Evolutionary conservation across 2,888 invertebrate genomes (phyloP).

Genomic region (Thecocarcelia acutangulata): DNA sequence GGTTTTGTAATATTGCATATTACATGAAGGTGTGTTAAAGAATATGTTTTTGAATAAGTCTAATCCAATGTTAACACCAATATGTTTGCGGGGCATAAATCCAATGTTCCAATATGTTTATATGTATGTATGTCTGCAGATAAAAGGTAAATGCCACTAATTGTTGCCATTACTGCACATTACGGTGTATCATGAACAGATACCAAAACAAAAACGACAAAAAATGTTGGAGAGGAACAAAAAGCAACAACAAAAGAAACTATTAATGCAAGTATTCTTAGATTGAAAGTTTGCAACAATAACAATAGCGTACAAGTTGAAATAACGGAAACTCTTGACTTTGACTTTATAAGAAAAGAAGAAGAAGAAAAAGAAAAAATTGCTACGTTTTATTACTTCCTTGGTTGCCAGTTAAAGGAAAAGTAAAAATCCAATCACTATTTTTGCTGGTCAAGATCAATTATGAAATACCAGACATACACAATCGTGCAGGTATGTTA

Average conservation of each 20-base stretch:
- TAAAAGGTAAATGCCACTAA: constrained; percentile 65
- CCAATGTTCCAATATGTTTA: not conserved
- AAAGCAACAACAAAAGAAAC: constrained; percentile 7
- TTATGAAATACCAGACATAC: constrained; percentile 21
- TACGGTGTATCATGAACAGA: constrained; percentile 38
- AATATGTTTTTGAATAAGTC: too few species aligned
- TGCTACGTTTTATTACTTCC: constrained; percentile 33
- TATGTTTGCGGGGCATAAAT: not conserved
- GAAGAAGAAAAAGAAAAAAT: not conserved
- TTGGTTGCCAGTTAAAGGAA: constrained; percentile 37
- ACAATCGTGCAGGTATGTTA: too few species aligned
- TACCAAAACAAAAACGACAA: constrained; percentile 10
- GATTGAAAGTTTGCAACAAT: constrained; percentile 55
- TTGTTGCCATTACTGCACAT: constrained; percentile 59
- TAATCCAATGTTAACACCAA: too few species aligned
- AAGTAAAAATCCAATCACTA: constrained; percentile 32
- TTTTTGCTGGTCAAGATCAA: constrained; percentile 24
- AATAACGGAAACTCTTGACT: constrained; percentile 64
- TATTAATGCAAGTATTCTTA: constrained; percentile 44
- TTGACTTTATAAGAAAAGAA: constrained; percentile 43
- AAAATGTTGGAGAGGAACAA: constrained; percentile 1
- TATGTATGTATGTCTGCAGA: not conserved
- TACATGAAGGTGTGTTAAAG: too few species aligned
- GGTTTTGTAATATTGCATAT: too few species aligned
- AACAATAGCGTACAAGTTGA: constrained; percentile 36